phyloP scores from a whole-genome alignment of 2,888 invertebrate species.

The Lepidocyrtoides sp. region DNA sequence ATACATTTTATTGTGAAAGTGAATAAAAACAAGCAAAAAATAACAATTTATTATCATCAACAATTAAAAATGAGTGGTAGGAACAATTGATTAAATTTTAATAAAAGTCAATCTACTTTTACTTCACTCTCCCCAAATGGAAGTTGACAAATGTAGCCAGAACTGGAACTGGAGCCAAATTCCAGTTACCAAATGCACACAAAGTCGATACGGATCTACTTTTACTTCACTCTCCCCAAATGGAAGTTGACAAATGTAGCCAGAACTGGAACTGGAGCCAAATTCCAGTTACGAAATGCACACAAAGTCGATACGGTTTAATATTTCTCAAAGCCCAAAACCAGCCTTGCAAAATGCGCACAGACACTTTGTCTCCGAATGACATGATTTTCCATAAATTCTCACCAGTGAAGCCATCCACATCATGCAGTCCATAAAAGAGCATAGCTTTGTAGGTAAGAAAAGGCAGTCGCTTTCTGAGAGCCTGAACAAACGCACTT shows the following conservation, averaged over 20 bases:
- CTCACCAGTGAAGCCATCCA: conserved; percentile 72
- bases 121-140: no score
- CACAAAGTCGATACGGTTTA: not conserved
- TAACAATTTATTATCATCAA: no score
- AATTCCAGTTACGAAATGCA: conserved; percentile 25
- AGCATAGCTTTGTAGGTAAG: conserved; percentile 75
- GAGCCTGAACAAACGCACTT: conserved; percentile 75
- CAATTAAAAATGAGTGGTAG: no score
- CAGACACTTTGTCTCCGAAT: conserved; percentile 67
- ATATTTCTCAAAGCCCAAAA: conserved; percentile 37
- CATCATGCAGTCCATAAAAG: conserved; percentile 72
- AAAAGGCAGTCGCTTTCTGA: conserved; percentile 58
- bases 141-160: conserved; percentile 56
- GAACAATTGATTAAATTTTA: no score
- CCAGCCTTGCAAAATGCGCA: not conserved
- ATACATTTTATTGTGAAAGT: no score
- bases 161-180: conserved; percentile 69
- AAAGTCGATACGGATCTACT: not conserved
- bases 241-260: conserved; percentile 43
- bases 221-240: no score
- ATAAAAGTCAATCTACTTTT: no score
- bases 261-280: conserved; percentile 71
- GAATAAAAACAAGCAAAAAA: no score
- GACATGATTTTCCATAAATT: conserved; percentile 78
- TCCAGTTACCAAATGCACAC: conserved; percentile 26